Conservation (phyloP, 2,797 vertebrate species). For the Darevskia mixta region DNA sequence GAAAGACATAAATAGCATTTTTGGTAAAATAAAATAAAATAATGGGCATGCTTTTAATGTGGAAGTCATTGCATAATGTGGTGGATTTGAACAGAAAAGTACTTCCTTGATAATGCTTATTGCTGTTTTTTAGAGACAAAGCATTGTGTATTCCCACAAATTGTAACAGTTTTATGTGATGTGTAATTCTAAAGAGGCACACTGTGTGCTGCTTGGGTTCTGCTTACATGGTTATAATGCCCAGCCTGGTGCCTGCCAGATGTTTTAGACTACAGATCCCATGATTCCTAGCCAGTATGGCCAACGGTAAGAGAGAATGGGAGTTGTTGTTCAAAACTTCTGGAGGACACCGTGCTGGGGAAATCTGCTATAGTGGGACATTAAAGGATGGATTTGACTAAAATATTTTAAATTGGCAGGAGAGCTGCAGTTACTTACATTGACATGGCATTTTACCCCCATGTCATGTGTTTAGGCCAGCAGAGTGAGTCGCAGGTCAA, state of each 20-base stretch:
- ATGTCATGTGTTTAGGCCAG: neutral
- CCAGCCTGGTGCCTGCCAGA: no score
- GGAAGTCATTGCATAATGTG: slow-evolving; percentile 32
- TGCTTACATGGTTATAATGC: slow-evolving; percentile 3
- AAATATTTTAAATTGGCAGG: slow-evolving; percentile 12
- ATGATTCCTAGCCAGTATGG: no score
- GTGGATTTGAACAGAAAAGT: neutral
- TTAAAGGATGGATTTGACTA: neutral
- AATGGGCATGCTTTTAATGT: neutral
- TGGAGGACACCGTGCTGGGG: no score
- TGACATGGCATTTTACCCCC: neutral
- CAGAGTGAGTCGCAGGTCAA: neutral
- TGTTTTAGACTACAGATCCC: no score
- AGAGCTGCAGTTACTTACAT: neutral
- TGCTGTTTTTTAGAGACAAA: slow-evolving; percentile 17
- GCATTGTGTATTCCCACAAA: slow-evolving; percentile 1
- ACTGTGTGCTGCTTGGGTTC: slow-evolving; percentile 6
- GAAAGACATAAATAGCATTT: slow-evolving; percentile 41
- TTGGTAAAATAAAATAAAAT: neutral
- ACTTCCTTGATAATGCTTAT: slow-evolving; percentile 3
- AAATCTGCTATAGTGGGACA: neutral
- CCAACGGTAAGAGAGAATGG: no score
- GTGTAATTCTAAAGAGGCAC: slow-evolving; percentile 14
- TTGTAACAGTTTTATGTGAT: neutral
- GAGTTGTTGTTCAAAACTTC: no score